Evolutionary conservation across 2,113 vertebrate genomes (phyloP), one percentile per base, ranked within the genome.

Genomic region (Pipa parva): DNA sequence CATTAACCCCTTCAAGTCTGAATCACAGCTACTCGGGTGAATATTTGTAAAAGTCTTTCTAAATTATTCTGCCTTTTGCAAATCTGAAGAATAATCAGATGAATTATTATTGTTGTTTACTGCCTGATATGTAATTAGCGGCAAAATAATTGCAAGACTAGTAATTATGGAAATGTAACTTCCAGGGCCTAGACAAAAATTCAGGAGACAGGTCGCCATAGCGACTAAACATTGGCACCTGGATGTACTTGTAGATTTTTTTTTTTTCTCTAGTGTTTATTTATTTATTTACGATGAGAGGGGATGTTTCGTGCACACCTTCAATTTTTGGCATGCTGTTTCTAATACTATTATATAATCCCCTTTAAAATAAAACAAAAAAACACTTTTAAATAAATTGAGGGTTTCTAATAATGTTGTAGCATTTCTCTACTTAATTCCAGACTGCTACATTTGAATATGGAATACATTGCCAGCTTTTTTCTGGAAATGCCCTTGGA

Each of bases 1-100:
- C 10, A 3, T 54, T 70, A 70, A 70, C 66, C 25, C 58, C 29
- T 60, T 52, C 57, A 22, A 3, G 4, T 11, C 21, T n/a, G 10
- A 7, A 21, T 8, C 46, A 2, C 17, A 17, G 39, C 6, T n/a
- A 42, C 39, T 15, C n/a, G 39, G 39, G 39, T n/a, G 39, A 2
- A n/a, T 18, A 42, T 6, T 6, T 42, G 10, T 42, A 15, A 42
- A 42, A 17, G 5, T 42, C 13, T 42, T 42, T 42, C n/a, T 42
- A n/a, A 42, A 42, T n/a, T n/a, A 42, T 42, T 42, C 39, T 15
- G 10, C 13, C 39, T n/a, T 42, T 42, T 42, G 39, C 39, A 42
- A 42, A 15, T 42, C n/a, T 17, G 17, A 15, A n/a, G 39, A n/a
- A 42, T 42, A 42, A 42, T 42, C 39, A 42, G 39, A 42, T 42